A percentile compares a stretch with the other conserved stretches of the same genome.
phyloP scores from a whole-genome alignment of 2,888 invertebrate species.

The Pseudeuparius sepicola region DNA sequence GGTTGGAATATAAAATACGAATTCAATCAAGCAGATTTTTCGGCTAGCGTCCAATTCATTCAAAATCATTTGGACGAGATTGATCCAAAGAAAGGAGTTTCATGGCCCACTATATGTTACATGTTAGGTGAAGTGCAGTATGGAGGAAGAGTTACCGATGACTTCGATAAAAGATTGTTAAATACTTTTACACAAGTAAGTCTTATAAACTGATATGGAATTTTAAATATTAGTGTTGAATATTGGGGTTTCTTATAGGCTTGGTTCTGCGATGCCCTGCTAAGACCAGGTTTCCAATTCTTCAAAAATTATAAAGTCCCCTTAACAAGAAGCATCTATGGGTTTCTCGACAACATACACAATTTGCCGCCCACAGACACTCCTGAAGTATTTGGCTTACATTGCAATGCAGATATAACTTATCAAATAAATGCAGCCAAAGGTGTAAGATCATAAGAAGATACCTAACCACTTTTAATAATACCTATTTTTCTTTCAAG shows the following conservation, averaged over 20 bases:
- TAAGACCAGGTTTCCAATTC: slow-evolving; percentile 82
- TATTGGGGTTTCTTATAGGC: too few relatives aligned
- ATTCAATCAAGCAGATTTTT: slow-evolving; percentile 91
- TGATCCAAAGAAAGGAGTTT: slow-evolving; percentile 91
- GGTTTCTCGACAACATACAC: slow-evolving; percentile 77
- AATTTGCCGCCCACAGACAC: slow-evolving; percentile 73
- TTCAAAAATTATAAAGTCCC: slow-evolving; percentile 88
- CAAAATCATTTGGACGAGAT: slow-evolving; percentile 94
- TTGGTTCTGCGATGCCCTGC: slow-evolving; percentile 86
- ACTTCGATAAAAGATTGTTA: too few relatives aligned
- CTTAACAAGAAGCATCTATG: slow-evolving; percentile 62
- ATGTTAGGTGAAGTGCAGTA: slow-evolving; percentile 88
- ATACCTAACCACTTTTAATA: background rate
- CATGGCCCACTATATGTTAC: slow-evolving; percentile 93
- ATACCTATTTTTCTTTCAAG: slow-evolving; percentile 29
- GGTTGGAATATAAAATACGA: too few relatives aligned
- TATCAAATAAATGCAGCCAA: slow-evolving; percentile 94
- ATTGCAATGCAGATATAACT: slow-evolving; percentile 91
- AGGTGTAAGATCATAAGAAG: slow-evolving; percentile 38
- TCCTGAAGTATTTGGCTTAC: slow-evolving; percentile 90
- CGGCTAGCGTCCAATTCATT: slow-evolving; percentile 86
- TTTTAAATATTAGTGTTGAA: too few relatives aligned
- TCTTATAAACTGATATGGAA: too few relatives aligned
- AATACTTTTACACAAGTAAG: slow-evolving; percentile 67
- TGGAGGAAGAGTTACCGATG: too few relatives aligned